A percentile compares a stretch with the other conserved stretches of the same genome.
Conservation (phyloP, 2,113 vertebrate genomes). For the Rattus norvegicus region GRCr8 NC_086029.1:32649501-32650000, state of each 20-base stretch:
- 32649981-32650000: neutral
- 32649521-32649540: neutral
- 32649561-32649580: neutral
- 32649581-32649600: neutral
- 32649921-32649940: neutral
- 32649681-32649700: neutral
- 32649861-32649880: too few species aligned
- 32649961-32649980: neutral
- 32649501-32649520: neutral
- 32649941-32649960: neutral
- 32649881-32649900: too few species aligned
- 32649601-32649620: neutral
- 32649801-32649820: neutral
- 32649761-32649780: neutral
- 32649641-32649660: neutral
- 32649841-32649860: neutral
- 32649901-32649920: too few species aligned
- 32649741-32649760: too few species aligned
- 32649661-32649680: too few species aligned
- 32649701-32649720: neutral
- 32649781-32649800: neutral
- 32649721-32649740: neutral
- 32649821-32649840: neutral
- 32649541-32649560: neutral
- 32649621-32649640: neutral